Evolutionary conservation across 30 jellyfish, hydroid and myxozoan species (phyloP).

Genomic region (Hydractinia symbiolongicarpus): DNA sequence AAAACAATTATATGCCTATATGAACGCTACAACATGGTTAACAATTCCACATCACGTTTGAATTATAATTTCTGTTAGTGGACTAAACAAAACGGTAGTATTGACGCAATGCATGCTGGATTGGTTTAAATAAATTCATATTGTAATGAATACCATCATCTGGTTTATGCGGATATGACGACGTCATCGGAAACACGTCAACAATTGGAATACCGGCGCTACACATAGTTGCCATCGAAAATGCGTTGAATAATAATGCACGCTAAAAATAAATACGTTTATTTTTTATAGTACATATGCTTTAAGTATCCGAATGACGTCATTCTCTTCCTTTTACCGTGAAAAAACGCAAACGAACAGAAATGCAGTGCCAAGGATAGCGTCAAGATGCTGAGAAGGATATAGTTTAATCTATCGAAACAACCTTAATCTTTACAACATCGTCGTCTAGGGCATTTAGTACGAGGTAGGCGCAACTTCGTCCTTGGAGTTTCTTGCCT

Average conservation of each 20-base stretch:
- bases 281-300: neutral
- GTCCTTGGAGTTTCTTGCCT: no score
- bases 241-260: slow-evolving; percentile 74
- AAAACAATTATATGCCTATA: no score
- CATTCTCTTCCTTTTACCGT: neutral
- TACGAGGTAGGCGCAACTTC: no score
- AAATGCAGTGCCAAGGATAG: no score
- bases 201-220: slow-evolving; percentile 68
- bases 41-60: no score
- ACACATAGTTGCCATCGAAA: slow-evolving; percentile 79
- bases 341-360: neutral
- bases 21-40: no score
- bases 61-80: neutral
- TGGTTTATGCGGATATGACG: slow-evolving; percentile 75
- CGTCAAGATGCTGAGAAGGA: no score
- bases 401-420: no score
- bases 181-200: slow-evolving; percentile 85
- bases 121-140: slow-evolving; percentile 34
- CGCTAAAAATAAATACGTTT: slow-evolving; percentile 45
- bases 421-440: no score
- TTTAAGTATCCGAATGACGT: neutral
- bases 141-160: slow-evolving; percentile 74
- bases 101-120: slow-evolving; percentile 40
- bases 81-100: slow-evolving; percentile 30
- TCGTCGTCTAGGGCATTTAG: no score